Conservation (phyloP, 2,113 vertebrate genomes). For the Emydocephalus ijimae region DNA sequence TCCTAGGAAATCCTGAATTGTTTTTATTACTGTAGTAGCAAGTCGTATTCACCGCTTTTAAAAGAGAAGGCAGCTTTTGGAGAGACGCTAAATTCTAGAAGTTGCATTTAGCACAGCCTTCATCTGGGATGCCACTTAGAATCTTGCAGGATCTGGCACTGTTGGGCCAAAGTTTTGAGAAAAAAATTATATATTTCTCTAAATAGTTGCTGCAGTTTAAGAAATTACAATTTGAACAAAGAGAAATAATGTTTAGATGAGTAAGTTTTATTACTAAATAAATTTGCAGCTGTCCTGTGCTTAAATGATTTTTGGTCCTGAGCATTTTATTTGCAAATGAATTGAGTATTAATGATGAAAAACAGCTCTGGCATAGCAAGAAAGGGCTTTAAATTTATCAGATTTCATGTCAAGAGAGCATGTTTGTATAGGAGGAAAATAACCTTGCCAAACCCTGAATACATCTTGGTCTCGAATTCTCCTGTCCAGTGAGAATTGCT, state of each 20-base stretch:
- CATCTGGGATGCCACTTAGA: not conserved
- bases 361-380: constrained; percentile 38
- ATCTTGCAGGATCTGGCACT: not conserved
- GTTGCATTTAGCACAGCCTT: not conserved
- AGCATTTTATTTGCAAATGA: not conserved
- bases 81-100: not conserved
- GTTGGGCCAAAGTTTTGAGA: not conserved
- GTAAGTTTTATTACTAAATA: not conserved
- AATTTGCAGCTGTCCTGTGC: not conserved
- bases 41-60: not conserved
- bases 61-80: not conserved
- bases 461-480: constrained; percentile 43
- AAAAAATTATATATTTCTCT: not conserved
- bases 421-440: constrained; percentile 49
- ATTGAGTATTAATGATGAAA: not conserved
- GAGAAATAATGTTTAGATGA: not conserved
- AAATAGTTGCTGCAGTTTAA: not conserved
- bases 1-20: not conserved
- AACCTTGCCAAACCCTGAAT: constrained; percentile 47
- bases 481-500: constrained; percentile 43
- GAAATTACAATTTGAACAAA: not conserved
- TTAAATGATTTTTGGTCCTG: not conserved
- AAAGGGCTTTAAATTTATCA: constrained; percentile 51
- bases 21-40: not conserved
- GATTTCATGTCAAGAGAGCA: constrained; percentile 45